Evolutionary conservation across 64 coral and sea anemone species (phyloP), one percentile per base, ranked within the genome.

Genomic region (Hydrozoanthus tunicans): DNA sequence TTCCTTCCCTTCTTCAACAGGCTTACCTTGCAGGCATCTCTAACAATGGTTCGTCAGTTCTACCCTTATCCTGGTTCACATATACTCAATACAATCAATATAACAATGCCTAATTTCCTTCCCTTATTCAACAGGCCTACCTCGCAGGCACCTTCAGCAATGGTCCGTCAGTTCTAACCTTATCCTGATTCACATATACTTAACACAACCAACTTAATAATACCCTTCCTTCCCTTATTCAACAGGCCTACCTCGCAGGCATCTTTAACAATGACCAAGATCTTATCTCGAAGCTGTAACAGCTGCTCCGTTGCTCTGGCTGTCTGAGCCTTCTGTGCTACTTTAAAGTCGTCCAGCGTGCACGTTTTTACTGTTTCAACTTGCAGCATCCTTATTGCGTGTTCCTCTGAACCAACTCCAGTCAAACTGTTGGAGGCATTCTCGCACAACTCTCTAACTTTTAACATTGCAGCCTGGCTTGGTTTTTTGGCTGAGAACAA

Each of bases 391-490:
- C 70, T 84, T 32, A 93, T 94, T 14, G 81, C 90, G 90, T 96
- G 74, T 17, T 90, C 73, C 66, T 77, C 60, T 78, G 91, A 89
- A 12, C 94, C 84, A 5, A 95, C 60, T 68, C 94, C 92, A 55
- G 89, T 91, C 43, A 99, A 77, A 64, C 97, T 99, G 65, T 92
- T 96, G 13, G 82, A 94, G 17, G 94, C 91, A 57, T 78, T 91
- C 79, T 99, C 97, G 54, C 97, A 99, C 7, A 99, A 57, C 5
- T 75, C 10, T 53, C 90, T 89, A 6, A 94, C 64, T 27, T 77
- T 79, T 54, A 96, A 62, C 52, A 96, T 77, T 24, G 89, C 95
- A 51, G 70, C 59, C 63, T 92, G 95, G 15, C 80, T 60, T 57
- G 89, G 53, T 59, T 90, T 51, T 20, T 51, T 90, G 43, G 89